Conservation (phyloP, 2,113 vertebrate species). For the Trogon melanurus region DNA sequence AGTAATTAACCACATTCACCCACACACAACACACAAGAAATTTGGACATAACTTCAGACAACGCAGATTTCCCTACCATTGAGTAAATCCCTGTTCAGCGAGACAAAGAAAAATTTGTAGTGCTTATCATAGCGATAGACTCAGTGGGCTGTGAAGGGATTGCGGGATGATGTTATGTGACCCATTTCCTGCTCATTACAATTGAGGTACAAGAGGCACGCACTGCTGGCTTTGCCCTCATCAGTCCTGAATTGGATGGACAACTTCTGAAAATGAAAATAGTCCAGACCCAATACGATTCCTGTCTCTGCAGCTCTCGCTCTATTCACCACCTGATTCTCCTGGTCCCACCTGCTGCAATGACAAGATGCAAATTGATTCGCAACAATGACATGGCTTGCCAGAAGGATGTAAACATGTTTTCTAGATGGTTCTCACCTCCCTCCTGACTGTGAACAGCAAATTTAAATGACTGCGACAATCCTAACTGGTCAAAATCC, state of each 20-base stretch:
- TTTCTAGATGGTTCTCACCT: background rate
- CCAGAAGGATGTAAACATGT: background rate
- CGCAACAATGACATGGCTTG: background rate
- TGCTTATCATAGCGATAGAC: background rate
- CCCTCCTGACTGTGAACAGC: background rate
- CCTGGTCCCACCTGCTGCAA: background rate
- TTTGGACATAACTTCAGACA: background rate
- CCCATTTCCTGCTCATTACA: background rate
- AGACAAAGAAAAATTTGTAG: background rate
- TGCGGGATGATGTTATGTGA: background rate
- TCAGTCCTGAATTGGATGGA: background rate
- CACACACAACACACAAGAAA: background rate
- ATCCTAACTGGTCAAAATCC: background rate
- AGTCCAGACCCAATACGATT: background rate
- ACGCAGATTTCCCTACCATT: background rate
- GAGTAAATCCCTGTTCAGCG: background rate
- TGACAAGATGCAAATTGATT: background rate
- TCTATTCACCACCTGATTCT: background rate
- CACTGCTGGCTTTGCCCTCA: background rate
- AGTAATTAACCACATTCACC: conserved; percentile 31
- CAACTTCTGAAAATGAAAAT: background rate
- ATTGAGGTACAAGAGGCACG: background rate
- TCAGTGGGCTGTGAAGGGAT: background rate
- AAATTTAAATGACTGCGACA: background rate
- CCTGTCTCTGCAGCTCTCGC: background rate